phyloP scores from a whole-genome alignment of 1,140 invertebrate species.

The Leptinotarsa defecta region DNA sequence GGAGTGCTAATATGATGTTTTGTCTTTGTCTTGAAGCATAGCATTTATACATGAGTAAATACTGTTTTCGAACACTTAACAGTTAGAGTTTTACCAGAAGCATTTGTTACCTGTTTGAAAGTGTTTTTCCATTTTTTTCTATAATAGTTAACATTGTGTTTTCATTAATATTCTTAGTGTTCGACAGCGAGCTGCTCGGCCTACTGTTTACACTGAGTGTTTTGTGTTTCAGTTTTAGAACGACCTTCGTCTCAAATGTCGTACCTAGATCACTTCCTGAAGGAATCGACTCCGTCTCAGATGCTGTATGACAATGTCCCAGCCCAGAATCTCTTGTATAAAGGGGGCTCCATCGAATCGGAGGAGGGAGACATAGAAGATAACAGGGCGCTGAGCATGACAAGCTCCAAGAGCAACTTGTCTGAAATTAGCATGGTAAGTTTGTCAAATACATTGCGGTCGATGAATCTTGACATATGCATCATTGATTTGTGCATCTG shows the following conservation, averaged over 20 bases:
- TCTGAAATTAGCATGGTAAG: constrained; percentile 80
- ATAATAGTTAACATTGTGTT: constrained; percentile 22
- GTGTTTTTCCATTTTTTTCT: not conserved
- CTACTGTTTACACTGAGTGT: not conserved
- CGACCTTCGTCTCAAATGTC: constrained; percentile 86
- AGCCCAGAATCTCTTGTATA: constrained; percentile 51
- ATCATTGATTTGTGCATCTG: too few relatives aligned
- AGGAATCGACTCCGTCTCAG: constrained; percentile 65
- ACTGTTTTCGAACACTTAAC: constrained; percentile 13
- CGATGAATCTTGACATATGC: not conserved
- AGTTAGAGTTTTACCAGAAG: constrained; percentile 1
- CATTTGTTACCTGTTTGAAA: constrained; percentile 2
- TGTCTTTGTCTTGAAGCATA: constrained; percentile 31
- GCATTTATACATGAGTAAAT: constrained; percentile 8
- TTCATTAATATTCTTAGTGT: constrained; percentile 25
- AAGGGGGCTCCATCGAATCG: constrained; percentile 69
- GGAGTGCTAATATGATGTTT: constrained; percentile 57
- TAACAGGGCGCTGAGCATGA: constrained; percentile 74
- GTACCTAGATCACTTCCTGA: constrained; percentile 86
- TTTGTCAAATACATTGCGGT: constrained; percentile 14
- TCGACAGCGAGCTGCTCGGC: not conserved
- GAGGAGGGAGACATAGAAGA: constrained; percentile 80
- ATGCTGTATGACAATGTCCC: constrained; percentile 47
- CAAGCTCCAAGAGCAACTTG: constrained; percentile 82
- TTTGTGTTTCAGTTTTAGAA: constrained; percentile 73